Conservation (phyloP, 2,888 invertebrate species). For the Drosophila merina region DNA sequence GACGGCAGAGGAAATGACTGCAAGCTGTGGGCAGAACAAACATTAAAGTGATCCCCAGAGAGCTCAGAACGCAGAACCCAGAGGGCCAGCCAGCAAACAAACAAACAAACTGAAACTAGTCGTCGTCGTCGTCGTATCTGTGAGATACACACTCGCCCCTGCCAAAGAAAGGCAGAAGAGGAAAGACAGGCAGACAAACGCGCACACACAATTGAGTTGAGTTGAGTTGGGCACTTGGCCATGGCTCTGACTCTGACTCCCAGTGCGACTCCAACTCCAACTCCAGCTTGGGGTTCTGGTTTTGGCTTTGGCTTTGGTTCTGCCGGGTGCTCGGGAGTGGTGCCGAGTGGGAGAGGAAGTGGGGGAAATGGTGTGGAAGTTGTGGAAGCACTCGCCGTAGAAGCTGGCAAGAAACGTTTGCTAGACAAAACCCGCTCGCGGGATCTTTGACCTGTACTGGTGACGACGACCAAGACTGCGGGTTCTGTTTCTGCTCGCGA, state of each 20-base stretch:
- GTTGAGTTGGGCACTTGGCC: conserved; percentile 39
- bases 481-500: conserved; percentile 28
- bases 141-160: conserved; percentile 60
- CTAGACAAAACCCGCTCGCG: conserved; percentile 78
- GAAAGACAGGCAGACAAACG: conserved; percentile 33
- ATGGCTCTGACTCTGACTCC: conserved; percentile 42
- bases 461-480: conserved; percentile 60
- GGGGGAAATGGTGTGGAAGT: conserved; percentile 52
- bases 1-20: conserved; percentile 59
- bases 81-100: conserved; percentile 57
- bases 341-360: conserved; percentile 20
- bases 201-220: conserved; percentile 16
- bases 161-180: conserved; percentile 22
- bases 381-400: conserved; percentile 50
- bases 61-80: conserved; percentile 27
- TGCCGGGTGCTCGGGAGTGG: conserved; percentile 39
- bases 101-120: conserved; percentile 60
- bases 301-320: conserved; percentile 1
- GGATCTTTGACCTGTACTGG: conserved; percentile 83
- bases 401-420: conserved; percentile 59
- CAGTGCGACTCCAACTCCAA: conserved; percentile 46
- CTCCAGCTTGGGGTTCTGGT: conserved; percentile 35
- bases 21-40: conserved; percentile 36
- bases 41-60: conserved; percentile 32
- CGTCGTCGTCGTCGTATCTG: conserved; percentile 58